Conservation (phyloP, 2,888 invertebrate species). For the Camponotus fellah region DNA sequence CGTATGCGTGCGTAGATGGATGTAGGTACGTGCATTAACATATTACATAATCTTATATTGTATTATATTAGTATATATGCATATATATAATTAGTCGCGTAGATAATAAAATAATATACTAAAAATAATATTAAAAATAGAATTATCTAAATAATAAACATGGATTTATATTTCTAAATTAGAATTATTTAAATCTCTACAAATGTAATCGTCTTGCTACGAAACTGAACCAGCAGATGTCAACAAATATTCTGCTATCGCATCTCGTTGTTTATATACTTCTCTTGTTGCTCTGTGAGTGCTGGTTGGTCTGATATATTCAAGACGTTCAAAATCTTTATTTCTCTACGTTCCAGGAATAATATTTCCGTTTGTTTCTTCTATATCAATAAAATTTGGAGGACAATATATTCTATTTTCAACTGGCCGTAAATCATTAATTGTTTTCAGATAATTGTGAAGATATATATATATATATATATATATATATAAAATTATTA, state of each 20-base stretch:
- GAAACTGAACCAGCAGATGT: not conserved
- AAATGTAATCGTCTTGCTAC: not conserved
- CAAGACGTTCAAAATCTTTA: not conserved
- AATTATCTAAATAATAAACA: no score
- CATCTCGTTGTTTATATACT: not conserved
- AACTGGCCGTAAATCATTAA: not conserved
- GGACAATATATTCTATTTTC: not conserved
- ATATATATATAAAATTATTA: no score
- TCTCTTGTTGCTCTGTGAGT: not conserved
- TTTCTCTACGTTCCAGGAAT: not conserved
- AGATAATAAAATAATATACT: no score
- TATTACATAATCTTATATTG: no score
- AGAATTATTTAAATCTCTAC: no score
- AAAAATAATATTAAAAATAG: no score
- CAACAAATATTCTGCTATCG: not conserved
- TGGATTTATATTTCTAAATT: no score
- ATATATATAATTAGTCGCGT: no score
- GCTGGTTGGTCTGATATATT: not conserved
- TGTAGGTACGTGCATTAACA: no score
- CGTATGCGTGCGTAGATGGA: no score
- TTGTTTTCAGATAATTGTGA: slow-evolving; percentile 6
- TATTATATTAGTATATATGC: no score
- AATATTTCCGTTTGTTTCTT: not conserved
- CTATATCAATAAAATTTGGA: not conserved
- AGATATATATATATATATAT: no score